Base-by-base conservation (phyloP, 2,797 vertebrate species). In the Eleutherodactylus coqui region DNA sequence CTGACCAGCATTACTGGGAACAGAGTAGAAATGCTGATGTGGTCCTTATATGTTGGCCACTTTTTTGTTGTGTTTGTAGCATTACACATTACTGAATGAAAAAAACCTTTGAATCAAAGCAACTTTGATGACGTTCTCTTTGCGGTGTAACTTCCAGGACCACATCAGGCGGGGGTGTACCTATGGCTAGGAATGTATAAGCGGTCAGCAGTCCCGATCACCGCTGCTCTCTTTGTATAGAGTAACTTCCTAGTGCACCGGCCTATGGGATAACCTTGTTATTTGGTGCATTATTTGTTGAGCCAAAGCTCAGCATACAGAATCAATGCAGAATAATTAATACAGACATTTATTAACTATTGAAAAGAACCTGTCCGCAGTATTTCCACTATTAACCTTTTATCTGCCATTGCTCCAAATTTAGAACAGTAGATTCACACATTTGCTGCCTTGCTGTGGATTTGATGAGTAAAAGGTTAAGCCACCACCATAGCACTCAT, bases 41-140 rank as follows among this genome's bases (percentile, higher is more conserved):
- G 36, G 64, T 69, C 64, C 17, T 62, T 69, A 34, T 69, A 21
- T 38, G 17, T 36, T 34, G 36, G 32, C 17, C 64, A 38, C 64
- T 36, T 36, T n/a, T 69, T 69, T 69, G 32, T 69, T 69, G 64
- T 69, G 6, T 34, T 69, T 69, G 32, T 69, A 69, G 17, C 64
- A 19, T 8, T 36, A 17, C 19, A 36, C 64, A 34, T 69, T 36
- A 36, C 34, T 36, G 17, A 69, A 36, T 69, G 32, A 69, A 69
- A 38, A 34, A 6, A 36, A 6, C 19, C 64, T 69, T 69, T 64
- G 60, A 64, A 64, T 64, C 60, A 64, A 64, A 64, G 60, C 27
- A 32, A 32, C 29, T 64, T 64, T 69, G 64, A 69, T 69, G 32
- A 36, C 32, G 5, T 69, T 64, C 60, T 64, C 60, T 69, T 36